Percentiles rank a stretch among this genome's conserved stretches.
Evolutionary conservation across 92 coral and sea anemone genomes (phyloP).

Genomic region (Metridium senile): DNA sequence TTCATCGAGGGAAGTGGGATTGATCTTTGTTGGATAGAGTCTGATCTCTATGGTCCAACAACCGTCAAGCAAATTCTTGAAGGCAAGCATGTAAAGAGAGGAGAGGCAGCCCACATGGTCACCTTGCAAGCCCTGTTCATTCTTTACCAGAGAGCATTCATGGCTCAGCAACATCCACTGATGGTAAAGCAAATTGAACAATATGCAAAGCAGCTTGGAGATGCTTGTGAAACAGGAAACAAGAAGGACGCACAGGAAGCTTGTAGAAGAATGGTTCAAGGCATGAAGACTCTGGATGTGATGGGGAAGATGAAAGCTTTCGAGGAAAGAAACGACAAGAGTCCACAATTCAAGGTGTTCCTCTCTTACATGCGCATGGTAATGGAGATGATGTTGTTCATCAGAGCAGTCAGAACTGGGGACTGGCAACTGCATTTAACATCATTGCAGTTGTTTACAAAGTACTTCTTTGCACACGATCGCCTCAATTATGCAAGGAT

Average conservation of each 20-base stretch:
- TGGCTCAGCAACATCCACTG: not conserved
- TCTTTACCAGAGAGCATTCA: conserved; percentile 31
- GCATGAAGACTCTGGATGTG: not conserved
- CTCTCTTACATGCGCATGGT: conserved; percentile 43
- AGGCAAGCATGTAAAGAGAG: conserved; percentile 50
- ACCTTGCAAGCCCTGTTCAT: conserved; percentile 29
- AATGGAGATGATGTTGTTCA: conserved; percentile 35
- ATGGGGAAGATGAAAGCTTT: conserved; percentile 18
- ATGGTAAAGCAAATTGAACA: conserved; percentile 2
- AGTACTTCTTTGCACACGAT: conserved; percentile 36
- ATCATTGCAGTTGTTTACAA: not conserved
- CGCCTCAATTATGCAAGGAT: conserved; percentile 47
- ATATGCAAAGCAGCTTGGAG: conserved; percentile 10
- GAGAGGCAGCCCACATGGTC: conserved; percentile 31
- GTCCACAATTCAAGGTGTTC: conserved; percentile 20
- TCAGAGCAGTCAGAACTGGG: conserved; percentile 26
- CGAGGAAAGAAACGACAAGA: conserved; percentile 7
- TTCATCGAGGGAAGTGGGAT: conserved; percentile 46
- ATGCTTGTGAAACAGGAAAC: conserved; percentile 18
- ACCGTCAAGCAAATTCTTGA: conserved; percentile 35
- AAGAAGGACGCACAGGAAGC: not conserved
- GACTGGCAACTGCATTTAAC: conserved; percentile 18
- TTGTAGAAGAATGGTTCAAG: not conserved
- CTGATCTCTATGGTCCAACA: conserved; percentile 44
- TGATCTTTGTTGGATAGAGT: conserved; percentile 36